These are phyloP conservation scores for Portevinia maculata DNA, from an alignment of 2,888 invertebrate genomes.

Conservation along the genomic window DNA sequence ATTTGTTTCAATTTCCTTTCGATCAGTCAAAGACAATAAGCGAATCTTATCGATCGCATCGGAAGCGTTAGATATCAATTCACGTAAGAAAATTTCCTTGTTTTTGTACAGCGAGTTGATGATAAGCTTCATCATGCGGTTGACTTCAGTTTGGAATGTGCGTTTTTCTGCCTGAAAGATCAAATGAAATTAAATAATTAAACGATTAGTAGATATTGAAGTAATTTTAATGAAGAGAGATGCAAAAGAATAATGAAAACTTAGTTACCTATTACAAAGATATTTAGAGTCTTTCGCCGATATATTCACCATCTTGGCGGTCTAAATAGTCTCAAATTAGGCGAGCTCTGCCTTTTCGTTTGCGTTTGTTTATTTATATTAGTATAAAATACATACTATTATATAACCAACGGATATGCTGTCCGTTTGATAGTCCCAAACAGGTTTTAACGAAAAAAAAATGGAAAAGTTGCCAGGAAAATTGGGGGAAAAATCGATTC, in stretches of 20 bases:
- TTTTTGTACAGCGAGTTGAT: slow-evolving; percentile 99
- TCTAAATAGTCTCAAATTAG: too few relatives aligned
- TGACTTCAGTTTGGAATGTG: slow-evolving; percentile 98
- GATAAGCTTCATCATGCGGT: slow-evolving; percentile 99
- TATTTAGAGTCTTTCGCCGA: too few relatives aligned
- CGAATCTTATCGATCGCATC: slow-evolving; percentile 99
- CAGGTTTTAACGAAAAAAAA: too few relatives aligned
- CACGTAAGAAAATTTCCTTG: slow-evolving; percentile 99
- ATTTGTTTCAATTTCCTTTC: slow-evolving; percentile 89
- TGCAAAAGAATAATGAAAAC: neutral
- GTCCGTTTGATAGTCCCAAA: too few relatives aligned
- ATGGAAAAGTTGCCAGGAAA: too few relatives aligned
- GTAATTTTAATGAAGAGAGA: neutral
- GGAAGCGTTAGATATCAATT: slow-evolving; percentile 99
- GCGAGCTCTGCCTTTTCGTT: too few relatives aligned
- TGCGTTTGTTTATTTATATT: too few relatives aligned
- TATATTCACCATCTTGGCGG: too few relatives aligned
- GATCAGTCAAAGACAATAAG: slow-evolving; percentile 94
- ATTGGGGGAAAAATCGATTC: too few relatives aligned
- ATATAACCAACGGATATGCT: too few relatives aligned
- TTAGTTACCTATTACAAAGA: too few relatives aligned
- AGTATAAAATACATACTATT: too few relatives aligned
- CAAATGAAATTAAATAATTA: slow-evolving; percentile 10
- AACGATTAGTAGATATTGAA: neutral
- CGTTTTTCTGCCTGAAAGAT: slow-evolving; percentile 88